Evolutionary conservation across 2,888 invertebrate genomes (phyloP).

Genomic region (Bhutanitis thaidina): DNA sequence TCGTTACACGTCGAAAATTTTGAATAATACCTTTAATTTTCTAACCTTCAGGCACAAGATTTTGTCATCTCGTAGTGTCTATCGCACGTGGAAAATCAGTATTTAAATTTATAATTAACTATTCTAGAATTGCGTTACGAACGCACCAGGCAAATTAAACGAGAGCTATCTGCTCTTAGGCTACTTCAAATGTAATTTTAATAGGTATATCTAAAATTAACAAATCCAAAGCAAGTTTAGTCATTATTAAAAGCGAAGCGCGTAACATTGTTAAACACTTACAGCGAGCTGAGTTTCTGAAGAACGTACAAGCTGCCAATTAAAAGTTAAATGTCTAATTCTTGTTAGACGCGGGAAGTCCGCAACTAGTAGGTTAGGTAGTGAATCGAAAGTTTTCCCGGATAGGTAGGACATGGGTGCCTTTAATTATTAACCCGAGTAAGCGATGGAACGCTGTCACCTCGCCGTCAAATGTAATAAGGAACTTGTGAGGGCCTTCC

Average conservation of each 20-base stretch:
- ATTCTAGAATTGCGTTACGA: no score
- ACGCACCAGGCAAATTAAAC: no score
- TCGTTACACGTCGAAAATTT: no score
- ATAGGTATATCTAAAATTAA: neutral
- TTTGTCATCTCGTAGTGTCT: no score
- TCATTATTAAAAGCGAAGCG: constrained; percentile 39
- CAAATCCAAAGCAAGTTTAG: constrained; percentile 32
- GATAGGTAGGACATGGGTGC: constrained; percentile 41
- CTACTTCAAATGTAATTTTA: no score
- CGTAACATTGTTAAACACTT: constrained; percentile 73
- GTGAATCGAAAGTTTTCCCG: constrained; percentile 53
- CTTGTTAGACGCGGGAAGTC: constrained; percentile 73
- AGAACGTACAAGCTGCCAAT: constrained; percentile 76
- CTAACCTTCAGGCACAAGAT: no score
- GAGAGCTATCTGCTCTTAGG: no score
- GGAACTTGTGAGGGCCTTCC: neutral
- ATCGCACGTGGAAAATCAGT: no score
- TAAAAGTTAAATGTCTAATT: constrained; percentile 80
- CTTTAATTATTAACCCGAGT: constrained; percentile 10
- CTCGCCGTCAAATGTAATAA: neutral
- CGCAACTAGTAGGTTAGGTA: constrained; percentile 54
- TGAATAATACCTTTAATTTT: no score
- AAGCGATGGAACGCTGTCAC: neutral
- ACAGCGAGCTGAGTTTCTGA: constrained; percentile 65
- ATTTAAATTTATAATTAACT: no score